phyloP scores from a whole-genome alignment of 2,113 vertebrate species.

The Lethenteron camtschaticum region DNA sequence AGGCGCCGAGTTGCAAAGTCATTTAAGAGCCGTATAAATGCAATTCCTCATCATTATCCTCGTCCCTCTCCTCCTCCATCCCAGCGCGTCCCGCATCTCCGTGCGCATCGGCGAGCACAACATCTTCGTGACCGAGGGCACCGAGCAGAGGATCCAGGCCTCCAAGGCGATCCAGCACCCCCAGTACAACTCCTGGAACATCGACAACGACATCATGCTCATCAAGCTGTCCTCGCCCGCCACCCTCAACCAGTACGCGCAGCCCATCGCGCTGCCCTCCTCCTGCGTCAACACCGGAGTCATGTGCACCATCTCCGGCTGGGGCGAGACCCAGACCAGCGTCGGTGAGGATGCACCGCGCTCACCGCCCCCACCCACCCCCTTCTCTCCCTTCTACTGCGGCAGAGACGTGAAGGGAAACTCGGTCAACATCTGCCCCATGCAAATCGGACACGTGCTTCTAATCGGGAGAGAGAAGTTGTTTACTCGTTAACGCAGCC shows the following conservation, averaged over 20 bases:
- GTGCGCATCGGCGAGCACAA: conserved; percentile 39
- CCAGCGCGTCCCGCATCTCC: conserved; percentile 17
- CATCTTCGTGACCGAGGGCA: conserved; percentile 24
- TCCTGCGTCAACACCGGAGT: conserved; percentile 27
- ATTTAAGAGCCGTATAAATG: too few relatives aligned
- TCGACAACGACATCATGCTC: conserved; percentile 52
- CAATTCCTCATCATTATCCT: neutral
- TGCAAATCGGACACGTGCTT: too few relatives aligned
- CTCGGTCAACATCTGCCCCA: too few relatives aligned
- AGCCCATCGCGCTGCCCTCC: conserved; percentile 26
- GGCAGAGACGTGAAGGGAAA: too few relatives aligned
- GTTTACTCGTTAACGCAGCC: too few relatives aligned
- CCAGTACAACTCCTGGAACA: conserved; percentile 17
- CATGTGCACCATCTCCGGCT: conserved; percentile 36
- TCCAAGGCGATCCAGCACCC: conserved; percentile 22
- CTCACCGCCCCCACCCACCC: too few relatives aligned
- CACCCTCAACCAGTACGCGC: conserved; percentile 24
- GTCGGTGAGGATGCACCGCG: too few relatives aligned
- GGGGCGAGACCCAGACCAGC: conserved; percentile 39
- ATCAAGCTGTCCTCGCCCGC: conserved; percentile 25
- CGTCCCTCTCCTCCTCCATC: neutral
- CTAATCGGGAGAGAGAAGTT: too few relatives aligned
- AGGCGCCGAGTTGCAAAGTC: too few relatives aligned
- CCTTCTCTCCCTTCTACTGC: too few relatives aligned
- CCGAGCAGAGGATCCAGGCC: conserved; percentile 25